Conservation (phyloP, 2,888 invertebrate genomes). For the Carterocephalus palaemon region DNA sequence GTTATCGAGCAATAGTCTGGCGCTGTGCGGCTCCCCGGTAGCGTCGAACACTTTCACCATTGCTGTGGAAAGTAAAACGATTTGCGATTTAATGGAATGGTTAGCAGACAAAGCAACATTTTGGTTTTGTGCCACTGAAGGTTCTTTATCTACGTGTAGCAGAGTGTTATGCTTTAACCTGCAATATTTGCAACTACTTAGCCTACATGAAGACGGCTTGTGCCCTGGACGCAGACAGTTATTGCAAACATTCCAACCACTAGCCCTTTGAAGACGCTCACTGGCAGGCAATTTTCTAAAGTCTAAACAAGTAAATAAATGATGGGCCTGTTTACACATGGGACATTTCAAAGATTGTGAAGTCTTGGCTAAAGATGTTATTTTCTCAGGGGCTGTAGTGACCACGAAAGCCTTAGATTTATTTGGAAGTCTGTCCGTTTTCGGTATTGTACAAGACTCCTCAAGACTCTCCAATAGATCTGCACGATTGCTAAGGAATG, state of each 20-base stretch:
- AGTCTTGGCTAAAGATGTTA: neutral
- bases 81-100: neutral
- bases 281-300: constrained; percentile 16
- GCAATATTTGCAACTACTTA: constrained; percentile 16
- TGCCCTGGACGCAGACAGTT: constrained; percentile 26
- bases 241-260: constrained; percentile 13
- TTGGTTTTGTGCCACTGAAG: neutral
- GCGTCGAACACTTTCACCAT: constrained; percentile 25
- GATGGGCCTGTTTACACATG: constrained; percentile 18
- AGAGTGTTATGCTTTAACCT: constrained; percentile 20
- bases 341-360: neutral
- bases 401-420: neutral
- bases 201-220: neutral
- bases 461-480: too few relatives aligned
- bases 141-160: constrained; percentile 10
- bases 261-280: constrained; percentile 5
- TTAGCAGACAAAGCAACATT: neutral
- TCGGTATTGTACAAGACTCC: too few relatives aligned
- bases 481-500: too few relatives aligned
- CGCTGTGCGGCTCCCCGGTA: neutral
- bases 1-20: constrained; percentile 10
- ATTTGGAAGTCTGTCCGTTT: too few relatives aligned
- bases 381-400: neutral
- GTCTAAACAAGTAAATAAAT: constrained; percentile 13
- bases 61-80: constrained; percentile 32